phyloP scores from a whole-genome alignment of 2,888 invertebrate species.

The Sepioteuthis lessoniana region DNA sequence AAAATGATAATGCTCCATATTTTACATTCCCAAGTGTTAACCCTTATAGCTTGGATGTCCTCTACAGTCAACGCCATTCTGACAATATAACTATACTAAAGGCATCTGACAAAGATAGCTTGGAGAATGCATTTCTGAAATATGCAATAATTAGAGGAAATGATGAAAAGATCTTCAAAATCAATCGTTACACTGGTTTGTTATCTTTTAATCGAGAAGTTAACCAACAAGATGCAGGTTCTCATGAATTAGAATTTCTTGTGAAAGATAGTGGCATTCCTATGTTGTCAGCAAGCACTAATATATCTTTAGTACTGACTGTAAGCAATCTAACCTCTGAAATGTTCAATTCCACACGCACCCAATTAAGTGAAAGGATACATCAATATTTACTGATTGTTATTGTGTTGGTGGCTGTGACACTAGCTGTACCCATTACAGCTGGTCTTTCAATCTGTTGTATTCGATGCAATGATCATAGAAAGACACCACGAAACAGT shows the following conservation, averaged over 20 bases:
- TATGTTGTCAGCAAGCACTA: not conserved
- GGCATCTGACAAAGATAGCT: not conserved
- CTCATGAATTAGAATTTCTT: not conserved
- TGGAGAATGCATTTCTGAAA: not conserved
- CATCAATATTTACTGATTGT: conserved; percentile 10
- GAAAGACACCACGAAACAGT: not conserved
- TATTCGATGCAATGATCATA: not conserved
- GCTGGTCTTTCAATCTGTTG: conserved; percentile 5
- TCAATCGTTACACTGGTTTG: not conserved
- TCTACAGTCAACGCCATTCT: not conserved
- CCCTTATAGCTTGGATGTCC: not conserved
- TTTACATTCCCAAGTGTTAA: conserved; percentile 33
- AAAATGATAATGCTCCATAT: not conserved
- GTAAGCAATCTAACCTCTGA: conserved; percentile 13
- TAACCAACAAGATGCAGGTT: not conserved
- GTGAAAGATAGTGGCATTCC: conserved; percentile 8
- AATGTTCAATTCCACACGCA: conserved; percentile 20
- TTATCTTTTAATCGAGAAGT: not conserved
- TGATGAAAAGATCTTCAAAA: not conserved
- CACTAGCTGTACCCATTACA: not conserved
- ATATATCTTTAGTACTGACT: not conserved
- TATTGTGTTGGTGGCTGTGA: conserved; percentile 8
- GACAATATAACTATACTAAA: not conserved
- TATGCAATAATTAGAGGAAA: not conserved
- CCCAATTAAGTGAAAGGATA: conserved; percentile 20